Evolutionary conservation across 2,113 vertebrate species (phyloP), one percentile per base, ranked within the genome.

Genomic region (Neofelis nebulosa): DNA sequence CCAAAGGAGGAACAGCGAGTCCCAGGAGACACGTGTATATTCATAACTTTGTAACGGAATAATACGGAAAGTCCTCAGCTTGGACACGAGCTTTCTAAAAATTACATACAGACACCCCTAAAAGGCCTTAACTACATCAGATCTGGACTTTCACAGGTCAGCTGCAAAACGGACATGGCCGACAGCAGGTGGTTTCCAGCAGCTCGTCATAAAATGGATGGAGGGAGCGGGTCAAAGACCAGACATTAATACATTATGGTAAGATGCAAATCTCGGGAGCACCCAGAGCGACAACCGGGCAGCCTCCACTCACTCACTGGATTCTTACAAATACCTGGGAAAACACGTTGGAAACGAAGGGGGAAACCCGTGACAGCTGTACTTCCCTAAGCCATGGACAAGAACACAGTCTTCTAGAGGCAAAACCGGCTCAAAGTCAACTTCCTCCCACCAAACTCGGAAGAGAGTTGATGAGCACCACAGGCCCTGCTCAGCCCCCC

Each of bases 321-420:
- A 36, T 38, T 79, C 61, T 23, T 13, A 41, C 23, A 3, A 50
- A 25, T 15, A 45, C 27, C 21, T 9, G 65, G 66, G 27, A 71
- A n/a, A 84, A 18, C 7, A 33, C 6, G 4, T 7, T 69, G 31
- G 23, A 65, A 55, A 41, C 5, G 33, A 68, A 38, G 41, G 27
- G 18, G 33, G 52, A 66, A n/a, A 38, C 0, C 1, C 45, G 9
- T 9, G 14, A 23, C 16, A n/a, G 23, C 10, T 31, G 1, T 2
- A 23, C 5, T 27, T 57, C 23, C 36, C 92, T 52, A 80, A 55
- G 23, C 48, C 41, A 12, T 2, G 27, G 27, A 86, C 48, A 76
- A 16, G 11, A 29, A 52, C 1, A 41, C 1, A 1, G n/a, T 79
- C 52, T 36, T 29, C 79, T 27, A 55, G 25, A 45, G 74, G 81